Evolutionary conservation across 2,797 vertebrate genomes (phyloP).

Genomic region (Coluber constrictor): DNA sequence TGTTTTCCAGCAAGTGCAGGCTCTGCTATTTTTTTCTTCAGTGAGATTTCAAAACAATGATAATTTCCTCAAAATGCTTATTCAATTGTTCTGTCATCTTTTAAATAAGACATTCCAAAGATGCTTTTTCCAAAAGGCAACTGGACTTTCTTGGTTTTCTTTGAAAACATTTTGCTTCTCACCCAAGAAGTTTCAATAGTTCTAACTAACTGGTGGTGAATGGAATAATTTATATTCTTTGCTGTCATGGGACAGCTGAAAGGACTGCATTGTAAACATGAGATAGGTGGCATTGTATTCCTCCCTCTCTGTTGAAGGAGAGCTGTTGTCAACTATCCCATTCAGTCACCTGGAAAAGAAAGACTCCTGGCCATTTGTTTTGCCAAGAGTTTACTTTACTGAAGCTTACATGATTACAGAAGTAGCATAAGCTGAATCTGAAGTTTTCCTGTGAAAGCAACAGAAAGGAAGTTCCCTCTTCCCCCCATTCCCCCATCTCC

Average conservation of each 20-base stretch:
- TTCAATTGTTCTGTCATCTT: not conserved
- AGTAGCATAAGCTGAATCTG: not conserved
- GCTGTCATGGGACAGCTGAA: not conserved
- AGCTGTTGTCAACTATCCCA: not conserved
- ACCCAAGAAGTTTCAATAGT: not conserved
- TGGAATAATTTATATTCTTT: not conserved
- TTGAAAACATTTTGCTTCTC: not conserved
- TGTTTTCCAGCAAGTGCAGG: not conserved
- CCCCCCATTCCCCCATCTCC: not conserved
- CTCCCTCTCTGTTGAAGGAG: not conserved
- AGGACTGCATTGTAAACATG: not conserved
- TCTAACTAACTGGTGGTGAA: not conserved
- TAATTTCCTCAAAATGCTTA: not conserved
- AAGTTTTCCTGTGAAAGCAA: not conserved
- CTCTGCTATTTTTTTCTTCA: not conserved
- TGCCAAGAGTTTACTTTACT: not conserved
- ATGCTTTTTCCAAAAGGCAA: not conserved
- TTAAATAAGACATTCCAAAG: not conserved
- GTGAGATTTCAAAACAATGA: not conserved
- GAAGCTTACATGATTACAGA: not conserved
- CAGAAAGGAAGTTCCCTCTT: not conserved
- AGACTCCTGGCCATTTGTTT: not conserved
- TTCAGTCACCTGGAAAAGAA: not conserved
- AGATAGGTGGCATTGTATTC: not conserved
- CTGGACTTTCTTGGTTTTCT: not conserved